Evolutionary conservation across 2,888 invertebrate species (phyloP).

Genomic region (Phaonia tiefii): DNA sequence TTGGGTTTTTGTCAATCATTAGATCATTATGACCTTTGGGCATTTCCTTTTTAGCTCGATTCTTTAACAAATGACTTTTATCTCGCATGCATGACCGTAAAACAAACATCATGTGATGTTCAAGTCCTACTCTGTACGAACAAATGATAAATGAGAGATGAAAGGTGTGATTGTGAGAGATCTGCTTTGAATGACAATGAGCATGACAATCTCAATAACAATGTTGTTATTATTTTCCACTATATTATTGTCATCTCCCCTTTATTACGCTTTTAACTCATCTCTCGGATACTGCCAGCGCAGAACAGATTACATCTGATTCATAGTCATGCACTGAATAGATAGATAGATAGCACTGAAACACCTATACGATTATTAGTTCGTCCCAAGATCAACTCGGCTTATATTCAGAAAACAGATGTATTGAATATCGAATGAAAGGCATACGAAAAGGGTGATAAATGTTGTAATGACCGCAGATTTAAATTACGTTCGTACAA

Average conservation of each 20-base stretch:
- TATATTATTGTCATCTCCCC: constrained; percentile 58
- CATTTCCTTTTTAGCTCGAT: constrained; percentile 10
- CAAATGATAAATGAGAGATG: constrained; percentile 59
- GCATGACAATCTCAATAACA: constrained; percentile 58
- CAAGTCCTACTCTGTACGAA: constrained; percentile 7
- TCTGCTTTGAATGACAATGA: constrained; percentile 60
- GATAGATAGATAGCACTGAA: neutral
- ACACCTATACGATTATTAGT: neutral
- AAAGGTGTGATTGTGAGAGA: constrained; percentile 36
- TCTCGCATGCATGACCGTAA: neutral
- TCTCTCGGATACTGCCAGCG: constrained; percentile 15
- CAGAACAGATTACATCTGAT: constrained; percentile 42
- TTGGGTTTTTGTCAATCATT: neutral
- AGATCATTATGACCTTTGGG: constrained; percentile 2
- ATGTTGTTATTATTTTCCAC: constrained; percentile 59
- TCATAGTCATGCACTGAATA: constrained; percentile 10
- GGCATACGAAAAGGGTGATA: constrained; percentile 61
- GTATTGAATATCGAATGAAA: constrained; percentile 40
- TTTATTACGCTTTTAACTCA: constrained; percentile 57
- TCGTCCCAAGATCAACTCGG: neutral
- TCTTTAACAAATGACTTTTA: constrained; percentile 1
- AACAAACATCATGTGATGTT: neutral
- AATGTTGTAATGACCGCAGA: constrained; percentile 66
- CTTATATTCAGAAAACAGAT: constrained; percentile 32
- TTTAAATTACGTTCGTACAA: constrained; percentile 63